Conservation (phyloP, 2,113 vertebrate species). For the Morone saxatilis region DNA sequence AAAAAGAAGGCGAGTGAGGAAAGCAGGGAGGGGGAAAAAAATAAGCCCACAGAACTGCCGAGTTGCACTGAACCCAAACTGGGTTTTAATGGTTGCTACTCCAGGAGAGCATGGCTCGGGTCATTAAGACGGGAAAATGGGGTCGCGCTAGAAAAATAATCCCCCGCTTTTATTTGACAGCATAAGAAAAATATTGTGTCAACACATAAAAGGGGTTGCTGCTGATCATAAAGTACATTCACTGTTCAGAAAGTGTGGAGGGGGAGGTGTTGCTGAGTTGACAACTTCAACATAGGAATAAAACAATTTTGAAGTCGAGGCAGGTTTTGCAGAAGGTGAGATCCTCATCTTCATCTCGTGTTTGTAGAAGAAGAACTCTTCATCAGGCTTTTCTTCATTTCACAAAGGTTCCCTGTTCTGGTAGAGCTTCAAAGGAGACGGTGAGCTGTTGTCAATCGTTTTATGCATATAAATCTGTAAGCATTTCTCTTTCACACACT, state of each 20-base stretch:
- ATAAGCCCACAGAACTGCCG: conserved; percentile 66
- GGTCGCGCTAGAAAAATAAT: conserved; percentile 81
- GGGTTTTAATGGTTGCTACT: conserved; percentile 73
- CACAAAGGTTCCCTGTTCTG: conserved; percentile 31
- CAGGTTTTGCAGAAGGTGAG: conserved; percentile 33
- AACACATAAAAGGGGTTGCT: conserved; percentile 77
- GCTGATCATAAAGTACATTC: conserved; percentile 74
- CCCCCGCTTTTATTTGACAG: conserved; percentile 81
- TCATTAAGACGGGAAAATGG: conserved; percentile 79
- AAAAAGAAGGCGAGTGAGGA: conserved; percentile 38
- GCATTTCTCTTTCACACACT: conserved; percentile 70
- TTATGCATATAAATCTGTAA: conserved; percentile 66
- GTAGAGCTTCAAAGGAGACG: conserved; percentile 57
- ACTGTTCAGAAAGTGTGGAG: conserved; percentile 37
- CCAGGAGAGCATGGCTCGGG: conserved; percentile 64
- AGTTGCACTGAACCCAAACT: conserved; percentile 76
- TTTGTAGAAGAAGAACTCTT: background rate
- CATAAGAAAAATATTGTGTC: conserved; percentile 82
- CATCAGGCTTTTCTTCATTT: background rate
- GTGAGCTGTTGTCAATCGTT: conserved; percentile 55
- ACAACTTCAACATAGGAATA: conserved; percentile 31
- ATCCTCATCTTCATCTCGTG: conserved; percentile 6
- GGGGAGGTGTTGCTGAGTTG: conserved; percentile 33
- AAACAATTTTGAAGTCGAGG: conserved; percentile 43
- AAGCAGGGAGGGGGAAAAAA: conserved; percentile 31